Base-by-base conservation (phyloP, 2,113 vertebrate genomes). In the Ornithorhynchus anatinus region DNA sequence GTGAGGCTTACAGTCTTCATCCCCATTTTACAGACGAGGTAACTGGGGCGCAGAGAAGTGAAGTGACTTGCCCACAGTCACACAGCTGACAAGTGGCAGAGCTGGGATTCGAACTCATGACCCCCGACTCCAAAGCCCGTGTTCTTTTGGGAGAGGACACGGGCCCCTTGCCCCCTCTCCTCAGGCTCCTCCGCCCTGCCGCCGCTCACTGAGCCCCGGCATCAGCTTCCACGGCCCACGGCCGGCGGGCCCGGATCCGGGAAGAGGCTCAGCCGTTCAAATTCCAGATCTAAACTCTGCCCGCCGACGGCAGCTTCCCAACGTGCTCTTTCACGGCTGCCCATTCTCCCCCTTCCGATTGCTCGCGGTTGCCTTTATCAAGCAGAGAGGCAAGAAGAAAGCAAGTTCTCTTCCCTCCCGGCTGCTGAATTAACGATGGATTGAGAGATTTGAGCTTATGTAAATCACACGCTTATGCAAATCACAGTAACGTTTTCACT, bases 401-500 rank as follows among this genome's bases (percentile, higher is more conserved):
- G 76, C 66, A 82, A 72, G 45, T 36, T 52, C 67, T 74, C 68
- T 75, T 72, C 72, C 64, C 62, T 72, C 73, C 67, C 89, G 84
- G 84, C 87, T 81, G 82, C 60, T 73, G 74, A 67, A 73, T 50
- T 59, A 65, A 66, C 19, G 64, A 66, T 75, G 73, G 63, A 85
- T 81, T 64, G 72, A 64, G 58, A 59, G 65, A 83, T 80, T 84
- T 84, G 75, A 78, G 80, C 88, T 89, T 90, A 90, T 86, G 82
- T 67, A 88, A 85, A 89, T 86, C 50, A 48, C 25, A 81, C 9
- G 22, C 82, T 86, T 85, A 86, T 85, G 68, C 37, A 86, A 86
- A 84, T 81, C 62, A 72, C 40, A 82, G 80, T 76, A 75, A 82
- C 72, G 82, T 84, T n/a, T 82, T 84, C 76, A 87, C 72, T 82